phyloP scores from a whole-genome alignment of 1,140 invertebrate species.

The Neelides sp. region DNA sequence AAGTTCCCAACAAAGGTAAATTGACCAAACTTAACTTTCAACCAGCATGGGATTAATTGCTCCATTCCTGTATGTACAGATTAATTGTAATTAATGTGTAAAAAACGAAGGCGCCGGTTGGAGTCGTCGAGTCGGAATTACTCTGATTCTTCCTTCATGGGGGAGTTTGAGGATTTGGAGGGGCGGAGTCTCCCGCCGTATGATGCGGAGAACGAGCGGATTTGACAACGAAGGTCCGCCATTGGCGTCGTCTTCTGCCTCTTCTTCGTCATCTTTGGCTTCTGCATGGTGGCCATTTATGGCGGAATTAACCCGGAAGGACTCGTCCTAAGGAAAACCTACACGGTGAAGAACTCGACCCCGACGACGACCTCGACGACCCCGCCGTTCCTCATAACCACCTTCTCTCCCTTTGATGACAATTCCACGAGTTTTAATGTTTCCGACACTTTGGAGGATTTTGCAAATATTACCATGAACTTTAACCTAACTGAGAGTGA shows the following conservation, averaged over 20 bases:
- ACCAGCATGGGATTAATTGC: background rate
- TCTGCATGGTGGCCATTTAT: slow-evolving; percentile 44
- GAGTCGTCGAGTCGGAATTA: background rate
- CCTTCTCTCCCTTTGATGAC: no score
- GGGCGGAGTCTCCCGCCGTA: no score
- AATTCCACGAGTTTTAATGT: no score
- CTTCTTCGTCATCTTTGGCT: slow-evolving; percentile 43
- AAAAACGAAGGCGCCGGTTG: background rate
- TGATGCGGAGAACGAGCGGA: slow-evolving; percentile 29
- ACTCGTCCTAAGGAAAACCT: slow-evolving; percentile 31
- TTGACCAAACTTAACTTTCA: background rate
- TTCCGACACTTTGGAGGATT: no score
- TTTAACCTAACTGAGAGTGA: no score
- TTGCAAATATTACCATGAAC: no score
- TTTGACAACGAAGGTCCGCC: slow-evolving; percentile 45
- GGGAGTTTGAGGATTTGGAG: background rate
- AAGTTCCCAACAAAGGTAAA: slow-evolving; percentile 18
- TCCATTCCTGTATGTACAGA: background rate
- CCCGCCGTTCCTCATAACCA: background rate
- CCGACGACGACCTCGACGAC: slow-evolving; percentile 9
- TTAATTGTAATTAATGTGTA: background rate
- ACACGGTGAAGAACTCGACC: slow-evolving; percentile 7
- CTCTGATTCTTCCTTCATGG: background rate
- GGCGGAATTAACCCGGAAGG: slow-evolving; percentile 39
- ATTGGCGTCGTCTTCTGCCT: slow-evolving; percentile 44